Conservation (phyloP, 2,888 invertebrate species). For the Arenicola marina region DNA sequence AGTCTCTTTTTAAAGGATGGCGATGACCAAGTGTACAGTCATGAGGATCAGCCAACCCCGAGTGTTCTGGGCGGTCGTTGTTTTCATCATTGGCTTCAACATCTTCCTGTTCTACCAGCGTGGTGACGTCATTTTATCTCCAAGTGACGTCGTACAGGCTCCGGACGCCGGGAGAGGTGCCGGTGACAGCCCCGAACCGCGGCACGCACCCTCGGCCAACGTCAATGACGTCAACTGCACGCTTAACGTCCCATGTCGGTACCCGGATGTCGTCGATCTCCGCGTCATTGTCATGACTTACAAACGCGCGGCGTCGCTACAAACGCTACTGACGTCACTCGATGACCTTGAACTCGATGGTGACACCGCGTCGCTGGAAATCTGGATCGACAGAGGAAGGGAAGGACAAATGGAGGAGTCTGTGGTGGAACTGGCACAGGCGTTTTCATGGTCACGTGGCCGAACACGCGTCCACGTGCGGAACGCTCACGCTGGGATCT, state of each 20-base stretch:
- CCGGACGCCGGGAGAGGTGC: too few relatives aligned
- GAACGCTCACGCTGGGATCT: constrained; percentile 30
- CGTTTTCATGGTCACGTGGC: constrained; percentile 33
- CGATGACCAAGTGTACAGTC: too few relatives aligned
- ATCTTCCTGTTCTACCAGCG: too few relatives aligned
- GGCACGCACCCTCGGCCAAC: too few relatives aligned
- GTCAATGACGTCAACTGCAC: too few relatives aligned
- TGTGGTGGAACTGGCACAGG: constrained; percentile 22
- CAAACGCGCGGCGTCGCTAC: constrained; percentile 28
- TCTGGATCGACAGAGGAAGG: constrained; percentile 33
- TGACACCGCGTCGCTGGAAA: constrained; percentile 27
- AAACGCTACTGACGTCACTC: constrained; percentile 27
- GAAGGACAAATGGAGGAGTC: constrained; percentile 20
- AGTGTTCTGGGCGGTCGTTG: too few relatives aligned
- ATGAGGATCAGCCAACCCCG: too few relatives aligned
- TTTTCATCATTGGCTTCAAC: too few relatives aligned
- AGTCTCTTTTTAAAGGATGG: too few relatives aligned
- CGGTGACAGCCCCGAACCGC: too few relatives aligned
- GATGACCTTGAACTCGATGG: constrained; percentile 29
- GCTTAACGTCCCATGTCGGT: constrained; percentile 10
- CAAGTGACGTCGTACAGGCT: too few relatives aligned
- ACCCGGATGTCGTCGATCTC: constrained; percentile 23
- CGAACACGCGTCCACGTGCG: constrained; percentile 26
- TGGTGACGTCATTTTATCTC: too few relatives aligned
- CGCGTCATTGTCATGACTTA: constrained; percentile 34